These are phyloP conservation scores for Eunapius fragilis DNA, from an alignment of 37 sponge, comb jelly and placozoan species.

Conservation along the genomic window DNA sequence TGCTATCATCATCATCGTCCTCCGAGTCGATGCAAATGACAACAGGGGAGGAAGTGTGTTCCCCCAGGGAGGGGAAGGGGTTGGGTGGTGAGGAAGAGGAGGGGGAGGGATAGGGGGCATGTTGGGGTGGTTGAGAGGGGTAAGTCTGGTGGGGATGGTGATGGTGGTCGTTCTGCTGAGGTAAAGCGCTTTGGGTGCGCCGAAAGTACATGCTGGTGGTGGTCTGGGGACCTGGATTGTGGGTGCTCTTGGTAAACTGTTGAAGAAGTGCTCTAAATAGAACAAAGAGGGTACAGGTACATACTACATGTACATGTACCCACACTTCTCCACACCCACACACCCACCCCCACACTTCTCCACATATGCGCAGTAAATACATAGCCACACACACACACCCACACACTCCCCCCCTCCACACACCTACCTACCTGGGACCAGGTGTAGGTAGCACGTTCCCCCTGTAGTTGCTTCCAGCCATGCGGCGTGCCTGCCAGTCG, in stretches of 20 bases:
- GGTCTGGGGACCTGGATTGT: neutral
- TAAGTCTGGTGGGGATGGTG: no score
- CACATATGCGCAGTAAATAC: neutral
- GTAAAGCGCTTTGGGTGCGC: neutral
- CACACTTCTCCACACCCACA: no score
- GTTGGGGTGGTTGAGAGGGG: neutral
- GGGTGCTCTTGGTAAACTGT: neutral
- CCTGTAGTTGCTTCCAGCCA: neutral
- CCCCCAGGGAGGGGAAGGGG: neutral
- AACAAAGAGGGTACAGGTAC: neutral
- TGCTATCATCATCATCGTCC: conserved; percentile 4
- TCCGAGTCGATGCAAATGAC: conserved; percentile 53
- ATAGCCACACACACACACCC: neutral
- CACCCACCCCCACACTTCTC: no score
- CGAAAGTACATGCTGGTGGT: neutral
- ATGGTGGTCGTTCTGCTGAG: neutral
- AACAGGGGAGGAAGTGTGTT: neutral
- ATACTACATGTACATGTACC: no score
- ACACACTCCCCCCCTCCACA: neutral
- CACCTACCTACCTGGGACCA: neutral
- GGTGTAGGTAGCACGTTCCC: neutral
- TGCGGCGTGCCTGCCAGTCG: conserved; percentile 1
- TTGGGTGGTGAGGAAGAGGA: neutral
- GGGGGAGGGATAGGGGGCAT: neutral
- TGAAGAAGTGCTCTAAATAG: neutral